Evolutionary conservation across 2,797 vertebrate species (phyloP).

Genomic region (Oophaga sylvatica): DNA sequence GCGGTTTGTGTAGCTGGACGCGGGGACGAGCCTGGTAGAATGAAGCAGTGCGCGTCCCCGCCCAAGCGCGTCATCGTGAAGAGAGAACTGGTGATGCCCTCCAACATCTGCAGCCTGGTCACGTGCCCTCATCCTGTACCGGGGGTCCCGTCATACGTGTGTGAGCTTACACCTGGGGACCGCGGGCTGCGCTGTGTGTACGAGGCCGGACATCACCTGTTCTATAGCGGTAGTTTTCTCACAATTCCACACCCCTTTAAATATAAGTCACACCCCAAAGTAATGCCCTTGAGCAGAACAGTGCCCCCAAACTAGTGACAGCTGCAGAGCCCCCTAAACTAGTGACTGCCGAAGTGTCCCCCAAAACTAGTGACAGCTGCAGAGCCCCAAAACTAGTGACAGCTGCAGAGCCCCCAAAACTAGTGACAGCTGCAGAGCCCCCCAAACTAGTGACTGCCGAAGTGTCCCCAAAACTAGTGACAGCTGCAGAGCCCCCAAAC

Average conservation of each 20-base stretch:
- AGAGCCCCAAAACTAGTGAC: not conserved
- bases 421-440: not conserved
- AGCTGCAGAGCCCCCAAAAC: not conserved
- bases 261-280: not conserved
- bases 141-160: no score
- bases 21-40: slow-evolving; percentile 9
- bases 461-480: no score
- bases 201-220: no score
- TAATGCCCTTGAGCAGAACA: not conserved
- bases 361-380: not conserved
- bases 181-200: no score
- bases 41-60: slow-evolving; percentile 12
- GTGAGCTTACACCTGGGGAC: no score
- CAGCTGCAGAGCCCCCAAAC: no score
- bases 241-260: no score
- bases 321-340: not conserved
- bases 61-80: not conserved
- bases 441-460: no score
- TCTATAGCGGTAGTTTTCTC: no score
- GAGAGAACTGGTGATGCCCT: not conserved
- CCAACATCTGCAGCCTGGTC: slow-evolving; percentile 40
- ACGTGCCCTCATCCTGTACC: not conserved
- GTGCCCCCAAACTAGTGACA: not conserved
- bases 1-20: slow-evolving; percentile 14
- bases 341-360: not conserved